A percentile compares a stretch with the other conserved stretches of the same genome.
Evolutionary conservation across 2,888 invertebrate genomes (phyloP).

Genomic region (Parascotia fuliginaria): DNA sequence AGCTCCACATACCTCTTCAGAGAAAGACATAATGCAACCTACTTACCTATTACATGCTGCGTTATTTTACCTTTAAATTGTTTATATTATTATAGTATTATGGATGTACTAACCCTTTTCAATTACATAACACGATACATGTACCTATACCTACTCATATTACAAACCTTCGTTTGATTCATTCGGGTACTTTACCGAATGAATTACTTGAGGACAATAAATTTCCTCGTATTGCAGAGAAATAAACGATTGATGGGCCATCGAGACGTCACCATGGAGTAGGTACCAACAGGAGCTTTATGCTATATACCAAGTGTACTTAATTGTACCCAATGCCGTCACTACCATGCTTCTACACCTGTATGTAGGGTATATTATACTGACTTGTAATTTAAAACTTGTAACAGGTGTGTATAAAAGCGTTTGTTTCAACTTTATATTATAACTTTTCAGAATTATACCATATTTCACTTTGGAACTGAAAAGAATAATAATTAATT

Average conservation of each 20-base stretch:
- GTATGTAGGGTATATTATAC: not conserved
- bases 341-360: slow-evolving; percentile 1
- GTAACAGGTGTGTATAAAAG: slow-evolving; percentile 31
- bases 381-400: slow-evolving; percentile 21
- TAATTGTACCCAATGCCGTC: not conserved
- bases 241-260: slow-evolving; percentile 24
- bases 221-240: slow-evolving; percentile 10
- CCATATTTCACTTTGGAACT: slow-evolving; percentile 19
- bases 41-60: no score
- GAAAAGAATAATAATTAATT: slow-evolving; percentile 8
- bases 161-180: no score
- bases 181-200: not conserved
- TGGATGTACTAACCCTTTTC: no score
- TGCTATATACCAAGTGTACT: not conserved
- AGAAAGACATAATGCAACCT: no score
- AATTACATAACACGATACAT: no score
- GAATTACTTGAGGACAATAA: not conserved
- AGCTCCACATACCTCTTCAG: no score
- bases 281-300: no score
- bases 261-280: no score
- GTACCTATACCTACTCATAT: no score
- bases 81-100: no score
- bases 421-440: slow-evolving; percentile 28
- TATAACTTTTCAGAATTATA: slow-evolving; percentile 25
- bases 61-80: no score